These are phyloP conservation scores for Lithophane leautieri DNA, from an alignment of 2,888 invertebrate species.

Conservation along the genomic window DNA sequence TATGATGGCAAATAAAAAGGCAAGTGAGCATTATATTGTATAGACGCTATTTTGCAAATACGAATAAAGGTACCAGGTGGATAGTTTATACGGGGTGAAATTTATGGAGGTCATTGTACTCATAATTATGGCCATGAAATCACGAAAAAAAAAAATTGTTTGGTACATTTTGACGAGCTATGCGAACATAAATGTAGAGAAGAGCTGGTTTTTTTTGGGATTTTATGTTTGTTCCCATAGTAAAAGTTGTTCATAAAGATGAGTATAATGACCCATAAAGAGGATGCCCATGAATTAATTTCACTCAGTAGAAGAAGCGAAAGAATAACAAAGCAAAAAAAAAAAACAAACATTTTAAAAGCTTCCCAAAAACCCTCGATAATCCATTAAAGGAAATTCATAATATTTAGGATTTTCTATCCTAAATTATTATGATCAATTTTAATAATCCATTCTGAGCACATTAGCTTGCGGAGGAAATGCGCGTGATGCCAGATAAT, in stretches of 20 bases:
- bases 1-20: neutral
- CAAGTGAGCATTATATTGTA: neutral
- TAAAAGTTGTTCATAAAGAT: no score
- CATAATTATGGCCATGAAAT: no score
- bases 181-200: no score
- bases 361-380: neutral
- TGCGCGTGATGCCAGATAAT: slow-evolving; percentile 70
- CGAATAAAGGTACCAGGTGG: neutral
- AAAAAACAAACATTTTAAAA: neutral
- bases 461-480: slow-evolving; percentile 64
- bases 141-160: no score
- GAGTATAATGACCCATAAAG: no score
- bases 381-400: slow-evolving; percentile 12
- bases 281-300: no score
- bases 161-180: no score
- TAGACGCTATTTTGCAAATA: neutral
- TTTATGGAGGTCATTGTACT: no score
- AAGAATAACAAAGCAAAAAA: neutral
- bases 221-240: no score
- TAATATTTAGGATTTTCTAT: slow-evolving; percentile 14
- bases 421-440: slow-evolving; percentile 41
- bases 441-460: slow-evolving; percentile 64
- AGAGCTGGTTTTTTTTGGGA: no score
- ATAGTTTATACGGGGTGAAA: no score
- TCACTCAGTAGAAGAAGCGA: no score